Evolutionary conservation across 2,797 vertebrate species (phyloP).

Genomic region (Melanotaenia trifasciata): DNA sequence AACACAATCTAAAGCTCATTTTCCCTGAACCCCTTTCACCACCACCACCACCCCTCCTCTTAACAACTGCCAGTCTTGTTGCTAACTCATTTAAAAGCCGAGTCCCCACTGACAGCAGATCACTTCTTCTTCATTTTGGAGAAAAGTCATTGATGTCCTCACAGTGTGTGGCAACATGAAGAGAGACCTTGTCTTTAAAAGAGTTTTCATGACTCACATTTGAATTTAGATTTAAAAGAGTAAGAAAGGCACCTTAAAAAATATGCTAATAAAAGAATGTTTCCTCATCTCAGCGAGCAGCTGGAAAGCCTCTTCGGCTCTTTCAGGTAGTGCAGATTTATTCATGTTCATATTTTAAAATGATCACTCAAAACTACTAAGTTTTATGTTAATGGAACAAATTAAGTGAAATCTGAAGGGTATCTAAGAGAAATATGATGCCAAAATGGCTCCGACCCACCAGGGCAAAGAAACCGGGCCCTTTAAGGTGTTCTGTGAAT

Average conservation of each 20-base stretch:
- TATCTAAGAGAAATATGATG: too few species aligned
- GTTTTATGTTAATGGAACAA: neutral
- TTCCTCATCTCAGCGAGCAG: slow-evolving; percentile 32
- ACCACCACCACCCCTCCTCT: slow-evolving; percentile 16
- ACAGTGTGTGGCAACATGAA: slow-evolving; percentile 54
- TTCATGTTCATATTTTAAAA: slow-evolving; percentile 10
- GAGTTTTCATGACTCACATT: slow-evolving; percentile 43
- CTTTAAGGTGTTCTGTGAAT: neutral
- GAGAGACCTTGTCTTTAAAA: slow-evolving; percentile 47
- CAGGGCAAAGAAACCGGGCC: neutral
- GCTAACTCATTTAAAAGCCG: slow-evolving; percentile 63
- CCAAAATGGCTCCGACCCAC: neutral
- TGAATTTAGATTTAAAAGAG: slow-evolving; percentile 58
- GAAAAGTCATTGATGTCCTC: slow-evolving; percentile 64
- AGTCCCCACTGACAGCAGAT: slow-evolving; percentile 59
- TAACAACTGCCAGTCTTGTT: slow-evolving; percentile 67
- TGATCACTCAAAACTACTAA: neutral
- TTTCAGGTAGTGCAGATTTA: slow-evolving; percentile 20
- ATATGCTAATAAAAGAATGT: slow-evolving; percentile 25
- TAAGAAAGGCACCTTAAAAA: slow-evolving; percentile 21
- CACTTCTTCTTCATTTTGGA: slow-evolving; percentile 62
- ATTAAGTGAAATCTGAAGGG: too few species aligned
- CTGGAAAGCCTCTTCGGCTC: neutral
- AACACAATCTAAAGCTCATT: slow-evolving; percentile 71
- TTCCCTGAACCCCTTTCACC: slow-evolving; percentile 22